Evolutionary conservation across 2,113 vertebrate genomes (phyloP), one percentile per base, ranked within the genome.

Genomic region (Saccopteryx leptura): DNA sequence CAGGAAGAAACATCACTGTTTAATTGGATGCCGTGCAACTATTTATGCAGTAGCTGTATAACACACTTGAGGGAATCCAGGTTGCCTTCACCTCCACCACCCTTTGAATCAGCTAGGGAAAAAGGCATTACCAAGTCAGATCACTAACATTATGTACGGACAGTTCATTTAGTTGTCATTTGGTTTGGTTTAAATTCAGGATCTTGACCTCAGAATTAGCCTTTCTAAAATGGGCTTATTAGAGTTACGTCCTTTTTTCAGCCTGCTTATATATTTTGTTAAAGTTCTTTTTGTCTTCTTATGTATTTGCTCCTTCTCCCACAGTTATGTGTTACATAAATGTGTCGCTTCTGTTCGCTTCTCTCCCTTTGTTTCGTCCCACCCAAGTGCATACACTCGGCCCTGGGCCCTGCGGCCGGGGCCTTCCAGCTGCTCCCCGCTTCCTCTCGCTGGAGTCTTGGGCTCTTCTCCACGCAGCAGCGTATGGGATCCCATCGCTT

Each of bases 1-100:
- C 33, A 65, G 66, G 94, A 94, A 97, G 88, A 95, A 90, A 56
- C 71, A 68, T 68, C n/a, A 11, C 84, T 79, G 74, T 75, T 93
- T 96, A 94, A 94, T 95, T 97, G 93, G 92, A 90, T 63, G 61
- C 69, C 85, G 18, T 61, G 18, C 94, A 95, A 88, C 85, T 94
- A 39, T 95, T 93, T 95, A 85, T 88, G 88, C 66, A 72, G 75
- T 56, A 19, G n/a, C 96, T 58, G 19, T 58, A n/a, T 48, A 84
- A 80, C 63, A 91, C 88, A 78, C 92, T 92, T 89, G 79, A 95
- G 92, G 72, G 60, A 95, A 83, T 81, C 79, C 84, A 65, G 61
- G 71, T 90, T 58, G 78, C 58, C 84, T 87, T 97, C 92, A 96
- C 94, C 76, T 92, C 90, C 66, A 71, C 76, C 60, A 60, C 74